These are phyloP conservation scores for Cynoglossus semilaevis DNA, from an alignment of 2,113 vertebrate species.

Conservation along the genomic window DNA sequence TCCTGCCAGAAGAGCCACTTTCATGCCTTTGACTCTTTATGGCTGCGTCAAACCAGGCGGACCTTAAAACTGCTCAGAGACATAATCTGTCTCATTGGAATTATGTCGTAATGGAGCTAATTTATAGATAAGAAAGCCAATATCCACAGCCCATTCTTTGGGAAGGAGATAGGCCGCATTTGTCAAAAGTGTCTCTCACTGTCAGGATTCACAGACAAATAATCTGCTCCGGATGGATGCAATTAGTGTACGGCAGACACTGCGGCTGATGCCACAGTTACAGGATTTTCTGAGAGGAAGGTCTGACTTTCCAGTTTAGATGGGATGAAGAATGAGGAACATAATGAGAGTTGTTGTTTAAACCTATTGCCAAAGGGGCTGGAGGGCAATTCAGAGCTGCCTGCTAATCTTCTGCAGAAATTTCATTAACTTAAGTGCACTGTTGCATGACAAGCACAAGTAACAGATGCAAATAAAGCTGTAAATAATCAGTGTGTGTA, in stretches of 20 bases:
- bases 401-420: constrained; percentile 47
- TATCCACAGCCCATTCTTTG: constrained; percentile 31
- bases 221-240: constrained; percentile 27
- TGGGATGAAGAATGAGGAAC: constrained; percentile 35
- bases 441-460: constrained; percentile 33
- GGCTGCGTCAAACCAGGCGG: constrained; percentile 8
- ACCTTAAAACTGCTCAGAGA: background rate
- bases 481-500: constrained; percentile 39
- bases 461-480: constrained; percentile 41
- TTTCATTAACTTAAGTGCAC: constrained; percentile 58
- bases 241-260: constrained; percentile 26
- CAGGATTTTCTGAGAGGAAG: constrained; percentile 18
- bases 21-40: constrained; percentile 11
- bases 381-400: constrained; percentile 20
- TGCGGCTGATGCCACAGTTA: constrained; percentile 29
- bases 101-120: constrained; percentile 31
- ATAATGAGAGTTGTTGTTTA: constrained; percentile 27
- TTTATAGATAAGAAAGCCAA: constrained; percentile 37
- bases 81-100: constrained; percentile 19
- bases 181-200: constrained; percentile 28
- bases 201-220: constrained; percentile 5
- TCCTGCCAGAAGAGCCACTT: constrained; percentile 12
- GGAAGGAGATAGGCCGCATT: constrained; percentile 22
- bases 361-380: constrained; percentile 12
- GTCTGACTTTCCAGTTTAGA: constrained; percentile 16